Base-by-base conservation (phyloP, 2,113 vertebrate species). In the Sinocyclocheilus grahami region DNA sequence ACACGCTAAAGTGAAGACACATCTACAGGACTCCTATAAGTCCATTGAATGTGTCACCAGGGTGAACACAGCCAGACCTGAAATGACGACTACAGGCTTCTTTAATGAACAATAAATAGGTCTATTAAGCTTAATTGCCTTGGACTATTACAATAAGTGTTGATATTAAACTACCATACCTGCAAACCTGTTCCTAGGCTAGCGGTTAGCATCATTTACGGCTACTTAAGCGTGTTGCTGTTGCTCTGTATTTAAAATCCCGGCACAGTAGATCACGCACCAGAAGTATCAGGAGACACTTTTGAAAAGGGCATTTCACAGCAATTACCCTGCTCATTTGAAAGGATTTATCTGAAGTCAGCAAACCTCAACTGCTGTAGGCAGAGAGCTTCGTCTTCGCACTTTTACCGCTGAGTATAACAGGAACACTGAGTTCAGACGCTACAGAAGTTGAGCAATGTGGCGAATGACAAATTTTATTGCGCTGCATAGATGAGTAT, bases 291-390 rank as follows among this genome's bases (percentile, higher is more conserved):
- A 30, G 84, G 48, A 85, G 53, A 81, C 62, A 5, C 37, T 39
- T 87, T 79, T 77, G 67, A 86, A 87, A 88, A 79, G 87, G 85
- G 77, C 86, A 89, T 84, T 90, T 86, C 76, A 83, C 80, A 65
- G 79, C 87, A 87, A 87, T 88, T 90, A 87, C 51, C 77, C 80
- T 55, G 42, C 84, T 87, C 67, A 86, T 88, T 87, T 87, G 81
- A 71, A 85, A 77, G 46, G 27, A 87, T 91, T 89, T 88, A 80
- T 85, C 87, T 82, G 58, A 81, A 90, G 87, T 91, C 88, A 87
- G 82, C 87, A 89, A 76, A 81, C 42, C 58, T 8, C 30, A 69
- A 37, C 74, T 67, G 67, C 84, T 83, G 37, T 65, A 86, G 77
- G 51, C 14, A 71, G 80, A 78, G 62, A 67, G 37, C 33, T 67